These are phyloP conservation scores for Caenorhabditis tropicalis DNA, from an alignment of 1,140 invertebrate species.

Conservation along the genomic window DNA sequence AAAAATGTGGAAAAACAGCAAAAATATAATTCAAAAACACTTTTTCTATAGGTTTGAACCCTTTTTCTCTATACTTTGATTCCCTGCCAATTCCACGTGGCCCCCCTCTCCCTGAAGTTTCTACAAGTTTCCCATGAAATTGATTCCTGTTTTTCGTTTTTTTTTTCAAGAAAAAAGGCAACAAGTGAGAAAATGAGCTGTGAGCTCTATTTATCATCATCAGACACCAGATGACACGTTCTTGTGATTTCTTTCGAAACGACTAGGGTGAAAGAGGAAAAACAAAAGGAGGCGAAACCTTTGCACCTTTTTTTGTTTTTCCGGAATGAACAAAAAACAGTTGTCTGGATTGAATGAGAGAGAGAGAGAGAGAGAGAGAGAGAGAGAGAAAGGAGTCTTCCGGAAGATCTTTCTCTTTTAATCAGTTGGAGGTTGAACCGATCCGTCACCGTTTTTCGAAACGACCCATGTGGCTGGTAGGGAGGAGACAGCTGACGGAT, in stretches of 20 bases:
- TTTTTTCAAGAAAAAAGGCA: background rate
- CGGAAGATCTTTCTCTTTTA: constrained; percentile 2
- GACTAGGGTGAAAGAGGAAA: background rate
- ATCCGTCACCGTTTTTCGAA: background rate
- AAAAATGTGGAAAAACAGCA: too few species aligned
- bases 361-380: too few species aligned
- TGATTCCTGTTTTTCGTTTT: background rate
- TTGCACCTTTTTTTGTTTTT: background rate
- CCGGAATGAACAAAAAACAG: background rate
- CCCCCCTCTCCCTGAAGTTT: too few species aligned
- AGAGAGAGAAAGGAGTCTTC: too few species aligned
- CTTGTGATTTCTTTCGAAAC: background rate
- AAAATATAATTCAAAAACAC: too few species aligned
- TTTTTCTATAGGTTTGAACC: too few species aligned
- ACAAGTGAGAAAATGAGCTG: background rate
- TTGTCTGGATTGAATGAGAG: too few species aligned
- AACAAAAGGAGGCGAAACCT: background rate
- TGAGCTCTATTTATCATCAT: constrained; percentile 1
- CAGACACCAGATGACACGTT: background rate
- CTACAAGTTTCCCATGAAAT: too few species aligned
- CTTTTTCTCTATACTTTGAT: too few species aligned
- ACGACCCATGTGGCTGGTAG: background rate
- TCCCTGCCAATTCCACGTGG: too few species aligned
- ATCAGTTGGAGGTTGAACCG: background rate
- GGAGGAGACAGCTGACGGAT: background rate